These are phyloP conservation scores for Limulus polyphemus DNA, from an alignment of 2,888 invertebrate species.

Conservation along the genomic window DNA sequence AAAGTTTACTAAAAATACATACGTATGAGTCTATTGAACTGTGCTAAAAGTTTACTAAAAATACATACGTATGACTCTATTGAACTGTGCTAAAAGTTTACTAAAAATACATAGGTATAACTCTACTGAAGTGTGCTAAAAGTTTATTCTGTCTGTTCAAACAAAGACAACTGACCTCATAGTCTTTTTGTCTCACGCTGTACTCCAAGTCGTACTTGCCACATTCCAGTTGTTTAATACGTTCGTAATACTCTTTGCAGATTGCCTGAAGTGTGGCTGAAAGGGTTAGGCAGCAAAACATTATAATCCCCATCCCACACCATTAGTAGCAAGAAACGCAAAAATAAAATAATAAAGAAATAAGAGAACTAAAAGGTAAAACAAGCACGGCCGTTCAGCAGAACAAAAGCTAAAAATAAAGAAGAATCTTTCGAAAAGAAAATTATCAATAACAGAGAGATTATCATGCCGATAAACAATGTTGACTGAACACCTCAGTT, in stretches of 20 bases:
- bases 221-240: slow-evolving; percentile 94
- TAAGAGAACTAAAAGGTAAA: slow-evolving; percentile 39
- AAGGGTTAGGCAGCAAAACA: background rate
- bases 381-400: slow-evolving; percentile 12
- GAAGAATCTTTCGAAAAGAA: background rate
- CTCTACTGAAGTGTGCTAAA: background rate
- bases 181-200: slow-evolving; percentile 99
- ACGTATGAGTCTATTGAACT: background rate
- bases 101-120: background rate
- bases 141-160: background rate
- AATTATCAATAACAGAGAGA: background rate
- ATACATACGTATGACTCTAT: background rate
- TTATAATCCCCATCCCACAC: background rate
- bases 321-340: slow-evolving; percentile 4
- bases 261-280: slow-evolving; percentile 78
- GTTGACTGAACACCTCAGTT: too few species aligned
- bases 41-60: background rate
- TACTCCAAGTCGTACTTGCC: slow-evolving; percentile 99
- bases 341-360: slow-evolving; percentile 1
- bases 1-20: background rate
- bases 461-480: too few species aligned
- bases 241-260: slow-evolving; percentile 90
- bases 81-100: background rate
- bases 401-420: background rate
- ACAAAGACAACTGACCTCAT: slow-evolving; percentile 59